phyloP scores from a whole-genome alignment of 2,113 vertebrate species.

The Apodemus sylvaticus region DNA sequence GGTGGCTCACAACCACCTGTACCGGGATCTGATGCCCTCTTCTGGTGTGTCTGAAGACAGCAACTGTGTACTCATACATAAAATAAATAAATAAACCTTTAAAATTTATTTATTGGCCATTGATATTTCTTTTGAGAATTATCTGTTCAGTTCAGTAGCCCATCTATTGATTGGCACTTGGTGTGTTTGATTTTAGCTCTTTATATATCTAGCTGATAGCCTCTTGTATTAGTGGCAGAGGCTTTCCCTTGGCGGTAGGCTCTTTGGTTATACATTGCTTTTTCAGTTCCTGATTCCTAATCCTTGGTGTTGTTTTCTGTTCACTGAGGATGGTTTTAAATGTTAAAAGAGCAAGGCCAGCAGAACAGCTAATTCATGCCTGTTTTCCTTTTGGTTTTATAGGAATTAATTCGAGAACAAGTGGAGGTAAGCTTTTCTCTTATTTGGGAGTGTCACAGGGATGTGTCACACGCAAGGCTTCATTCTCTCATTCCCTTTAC shows the following conservation, averaged over 20 bases:
- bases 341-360: not conserved
- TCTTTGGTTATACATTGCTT: not conserved
- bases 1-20: no score
- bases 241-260: not conserved
- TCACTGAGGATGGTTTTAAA: constrained; percentile 11
- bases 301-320: not conserved
- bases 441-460: not conserved
- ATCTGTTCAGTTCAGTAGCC: not conserved
- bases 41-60: no score
- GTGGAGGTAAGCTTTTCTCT: constrained; percentile 90
- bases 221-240: not conserved
- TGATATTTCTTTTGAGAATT: not conserved
- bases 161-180: not conserved
- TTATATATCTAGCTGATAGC: not conserved
- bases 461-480: not conserved
- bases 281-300: not conserved
- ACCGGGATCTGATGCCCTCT: no score
- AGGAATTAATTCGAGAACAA: constrained; percentile 96
- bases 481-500: not conserved
- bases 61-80: no score
- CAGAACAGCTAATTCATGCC: constrained; percentile 31
- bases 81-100: no score
- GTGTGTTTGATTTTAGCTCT: not conserved
- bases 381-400: constrained; percentile 74
- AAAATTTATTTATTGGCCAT: no score